Percentiles rank a stretch among this genome's conserved stretches.
Conservation (phyloP, 2,888 invertebrate species). For the Gnatocerus cornutus region DNA sequence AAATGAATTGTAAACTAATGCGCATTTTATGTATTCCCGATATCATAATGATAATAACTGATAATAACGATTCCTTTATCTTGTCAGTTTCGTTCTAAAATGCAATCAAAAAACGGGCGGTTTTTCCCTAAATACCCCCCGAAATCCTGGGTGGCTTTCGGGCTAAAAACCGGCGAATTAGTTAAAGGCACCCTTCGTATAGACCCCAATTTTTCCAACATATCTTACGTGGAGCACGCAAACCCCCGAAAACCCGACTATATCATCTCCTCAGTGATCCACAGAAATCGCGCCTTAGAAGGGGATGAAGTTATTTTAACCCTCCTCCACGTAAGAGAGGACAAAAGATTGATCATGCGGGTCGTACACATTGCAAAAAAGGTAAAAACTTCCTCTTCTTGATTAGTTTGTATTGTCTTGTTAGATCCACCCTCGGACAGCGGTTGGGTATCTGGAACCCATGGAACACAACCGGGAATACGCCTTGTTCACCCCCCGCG, state of each 20-base stretch:
- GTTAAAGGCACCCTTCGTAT: slow-evolving; percentile 6
- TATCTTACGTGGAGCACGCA: slow-evolving; percentile 7
- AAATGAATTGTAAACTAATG: neutral
- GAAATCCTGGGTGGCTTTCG: neutral
- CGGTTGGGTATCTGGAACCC: slow-evolving; percentile 81
- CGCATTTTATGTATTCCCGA: too few species aligned
- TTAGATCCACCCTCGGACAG: slow-evolving; percentile 79
- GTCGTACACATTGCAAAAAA: slow-evolving; percentile 85
- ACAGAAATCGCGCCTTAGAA: slow-evolving; percentile 88
- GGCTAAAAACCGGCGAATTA: neutral
- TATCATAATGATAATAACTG: too few species aligned
- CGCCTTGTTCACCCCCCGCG: slow-evolving; percentile 86
- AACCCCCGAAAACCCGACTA: neutral
- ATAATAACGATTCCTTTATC: too few species aligned
- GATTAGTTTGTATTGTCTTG: slow-evolving; percentile 47
- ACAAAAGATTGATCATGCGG: slow-evolving; percentile 72
- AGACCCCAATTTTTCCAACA: slow-evolving; percentile 1
- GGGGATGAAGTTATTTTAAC: slow-evolving; percentile 85
- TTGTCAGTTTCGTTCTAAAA: too few species aligned
- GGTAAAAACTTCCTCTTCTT: slow-evolving; percentile 52
- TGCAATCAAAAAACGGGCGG: neutral
- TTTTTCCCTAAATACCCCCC: neutral
- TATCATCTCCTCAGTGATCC: slow-evolving; percentile 72
- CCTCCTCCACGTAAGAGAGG: slow-evolving; percentile 67
- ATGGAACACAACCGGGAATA: slow-evolving; percentile 73